A percentile compares a stretch with the other conserved stretches of the same genome.
Evolutionary conservation across 2,113 vertebrate genomes (phyloP).

Genomic region (Heteronetta atricapilla): DNA sequence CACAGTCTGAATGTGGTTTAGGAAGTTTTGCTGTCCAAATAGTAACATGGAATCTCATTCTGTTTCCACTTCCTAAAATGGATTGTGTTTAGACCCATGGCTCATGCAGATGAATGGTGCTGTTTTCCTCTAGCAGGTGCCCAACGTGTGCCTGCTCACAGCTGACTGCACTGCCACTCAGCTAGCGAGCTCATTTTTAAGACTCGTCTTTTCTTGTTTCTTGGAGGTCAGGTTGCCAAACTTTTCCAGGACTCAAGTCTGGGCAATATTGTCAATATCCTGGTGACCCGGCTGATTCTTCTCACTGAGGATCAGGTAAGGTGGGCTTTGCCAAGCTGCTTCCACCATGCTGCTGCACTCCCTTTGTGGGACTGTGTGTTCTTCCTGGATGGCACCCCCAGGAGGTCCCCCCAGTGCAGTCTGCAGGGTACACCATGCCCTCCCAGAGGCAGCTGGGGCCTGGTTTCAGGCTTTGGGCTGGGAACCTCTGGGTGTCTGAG

Average conservation of each 20-base stretch:
- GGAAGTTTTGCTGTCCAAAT: not conserved
- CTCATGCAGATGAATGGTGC: accelerated
- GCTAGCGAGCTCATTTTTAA: conserved; percentile 83
- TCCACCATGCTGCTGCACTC: accelerated
- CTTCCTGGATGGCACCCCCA: not conserved
- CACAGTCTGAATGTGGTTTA: accelerated
- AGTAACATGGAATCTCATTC: accelerated
- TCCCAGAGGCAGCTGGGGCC: not conserved
- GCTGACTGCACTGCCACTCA: accelerated
- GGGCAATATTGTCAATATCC: conserved; percentile 96
- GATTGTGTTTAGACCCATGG: not conserved
- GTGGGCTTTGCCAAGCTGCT: not conserved
- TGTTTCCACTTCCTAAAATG: not conserved
- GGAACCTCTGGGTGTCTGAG: not conserved
- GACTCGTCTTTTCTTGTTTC: conserved; percentile 99
- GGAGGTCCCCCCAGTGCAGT: not conserved
- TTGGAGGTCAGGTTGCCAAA: conserved; percentile 99
- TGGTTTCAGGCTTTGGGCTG: not conserved
- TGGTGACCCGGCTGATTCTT: conserved; percentile 94
- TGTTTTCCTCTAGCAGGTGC: accelerated
- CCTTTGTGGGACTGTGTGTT: not conserved
- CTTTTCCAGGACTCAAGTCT: conserved; percentile 99
- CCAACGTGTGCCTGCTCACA: not conserved
- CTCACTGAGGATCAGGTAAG: conserved; percentile 97
- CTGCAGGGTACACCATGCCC: not conserved